Evolutionary conservation across 2,888 invertebrate species (phyloP).

Genomic region (Flabesymbios commensalis): DNA sequence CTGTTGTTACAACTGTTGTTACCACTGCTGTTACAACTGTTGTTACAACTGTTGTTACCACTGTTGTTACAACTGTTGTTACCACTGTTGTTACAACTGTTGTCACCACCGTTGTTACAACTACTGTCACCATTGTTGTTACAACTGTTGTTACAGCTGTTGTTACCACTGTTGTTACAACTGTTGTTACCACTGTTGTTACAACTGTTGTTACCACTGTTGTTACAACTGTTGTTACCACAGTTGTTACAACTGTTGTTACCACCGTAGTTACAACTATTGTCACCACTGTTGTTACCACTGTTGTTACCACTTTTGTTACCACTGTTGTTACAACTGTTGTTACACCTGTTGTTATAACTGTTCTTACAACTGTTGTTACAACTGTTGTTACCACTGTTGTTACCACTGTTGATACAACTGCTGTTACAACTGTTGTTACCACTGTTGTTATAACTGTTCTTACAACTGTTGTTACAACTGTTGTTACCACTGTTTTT

Average conservation of each 20-base stretch:
- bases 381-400: background rate
- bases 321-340: background rate
- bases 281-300: background rate
- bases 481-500: background rate
- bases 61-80: background rate
- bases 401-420: background rate
- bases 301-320: background rate
- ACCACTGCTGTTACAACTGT: background rate
- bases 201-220: background rate
- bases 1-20: background rate
- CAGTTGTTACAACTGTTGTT: background rate
- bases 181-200: background rate
- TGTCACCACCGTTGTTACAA: background rate
- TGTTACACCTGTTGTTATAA: background rate
- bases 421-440: background rate
- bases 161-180: background rate
- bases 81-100: background rate
- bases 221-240: background rate
- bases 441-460: background rate
- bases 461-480: background rate
- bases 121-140: background rate
- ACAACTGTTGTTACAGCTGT: background rate
- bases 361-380: background rate
- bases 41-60: background rate
- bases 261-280: background rate